Percentiles rank a stretch among this genome's conserved stretches.
Conservation (phyloP, 2,797 vertebrate species). For the Sebastes variabilis region DNA sequence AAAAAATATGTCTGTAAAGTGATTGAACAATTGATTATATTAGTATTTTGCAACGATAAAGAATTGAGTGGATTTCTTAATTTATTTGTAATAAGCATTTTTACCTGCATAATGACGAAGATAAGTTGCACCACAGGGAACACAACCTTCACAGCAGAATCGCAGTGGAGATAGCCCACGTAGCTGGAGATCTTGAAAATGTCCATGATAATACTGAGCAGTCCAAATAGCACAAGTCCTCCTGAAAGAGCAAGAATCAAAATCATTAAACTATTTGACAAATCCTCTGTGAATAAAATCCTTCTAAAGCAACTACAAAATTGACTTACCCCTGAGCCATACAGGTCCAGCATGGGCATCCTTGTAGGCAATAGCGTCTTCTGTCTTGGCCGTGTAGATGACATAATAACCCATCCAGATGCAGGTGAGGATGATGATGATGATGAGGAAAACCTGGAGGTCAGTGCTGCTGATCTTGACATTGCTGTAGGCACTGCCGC, state of each 20-base stretch:
- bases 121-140: constrained; percentile 89
- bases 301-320: not conserved
- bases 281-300: no score
- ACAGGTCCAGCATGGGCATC: constrained; percentile 93
- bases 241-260: constrained; percentile 74
- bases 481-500: constrained; percentile 84
- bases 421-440: constrained; percentile 86
- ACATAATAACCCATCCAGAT: constrained; percentile 91
- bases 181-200: constrained; percentile 93
- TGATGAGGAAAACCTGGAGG: constrained; percentile 88
- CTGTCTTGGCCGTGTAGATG: constrained; percentile 70
- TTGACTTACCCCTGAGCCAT: constrained; percentile 91
- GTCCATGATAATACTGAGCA: constrained; percentile 93
- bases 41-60: not conserved
- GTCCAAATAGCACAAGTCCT: constrained; percentile 91
- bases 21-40: not conserved
- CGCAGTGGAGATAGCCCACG: constrained; percentile 90
- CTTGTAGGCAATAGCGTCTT: constrained; percentile 84
- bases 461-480: constrained; percentile 80
- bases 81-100: not conserved
- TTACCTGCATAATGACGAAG: constrained; percentile 91
- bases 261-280: not conserved
- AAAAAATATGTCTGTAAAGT: constrained; percentile 91
- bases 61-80: not conserved
- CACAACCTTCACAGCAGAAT: constrained; percentile 89